A percentile compares a stretch with the other conserved stretches of the same genome.
These are phyloP conservation scores for Hyppa rectilinea DNA, from an alignment of 2,888 invertebrate genomes.

Conservation along the genomic window DNA sequence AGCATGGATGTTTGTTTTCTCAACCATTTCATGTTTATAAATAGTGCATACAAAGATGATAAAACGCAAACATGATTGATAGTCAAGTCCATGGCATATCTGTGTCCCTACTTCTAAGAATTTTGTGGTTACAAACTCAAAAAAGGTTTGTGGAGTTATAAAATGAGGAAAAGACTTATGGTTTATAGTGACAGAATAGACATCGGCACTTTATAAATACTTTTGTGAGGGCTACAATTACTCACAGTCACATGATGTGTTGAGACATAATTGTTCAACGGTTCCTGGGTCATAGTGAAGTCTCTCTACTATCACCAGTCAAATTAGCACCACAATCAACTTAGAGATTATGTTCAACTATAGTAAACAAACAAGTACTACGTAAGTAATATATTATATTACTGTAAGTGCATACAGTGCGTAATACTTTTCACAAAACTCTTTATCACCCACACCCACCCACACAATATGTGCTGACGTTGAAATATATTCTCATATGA, in stretches of 20 bases:
- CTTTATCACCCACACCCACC: not conserved
- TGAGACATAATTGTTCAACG: not conserved
- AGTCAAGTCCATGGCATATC: not conserved
- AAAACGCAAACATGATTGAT: not conserved
- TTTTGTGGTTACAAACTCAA: not conserved
- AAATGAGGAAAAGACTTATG: not conserved
- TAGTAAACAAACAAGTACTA: not conserved
- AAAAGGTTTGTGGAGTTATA: not conserved
- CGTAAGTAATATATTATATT: not conserved
- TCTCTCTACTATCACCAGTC: not conserved
- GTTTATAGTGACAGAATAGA: not conserved
- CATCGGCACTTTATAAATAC: not conserved
- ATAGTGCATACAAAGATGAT: not conserved
- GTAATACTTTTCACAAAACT: not conserved
- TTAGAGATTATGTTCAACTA: not conserved
- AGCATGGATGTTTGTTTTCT: slow-evolving; percentile 4
- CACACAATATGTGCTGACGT: slow-evolving; percentile 1
- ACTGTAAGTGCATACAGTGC: not conserved
- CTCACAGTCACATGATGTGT: slow-evolving; percentile 29
- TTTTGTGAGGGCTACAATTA: slow-evolving; percentile 9
- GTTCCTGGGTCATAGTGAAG: slow-evolving; percentile 5
- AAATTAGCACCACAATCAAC: not conserved
- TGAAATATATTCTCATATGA: not conserved
- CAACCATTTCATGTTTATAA: not conserved
- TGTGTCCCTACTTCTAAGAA: not conserved